A percentile compares a stretch with the other conserved stretches of the same genome.
Conservation (phyloP, 2,113 vertebrate species). For the Edolisoma coerulescens region DNA sequence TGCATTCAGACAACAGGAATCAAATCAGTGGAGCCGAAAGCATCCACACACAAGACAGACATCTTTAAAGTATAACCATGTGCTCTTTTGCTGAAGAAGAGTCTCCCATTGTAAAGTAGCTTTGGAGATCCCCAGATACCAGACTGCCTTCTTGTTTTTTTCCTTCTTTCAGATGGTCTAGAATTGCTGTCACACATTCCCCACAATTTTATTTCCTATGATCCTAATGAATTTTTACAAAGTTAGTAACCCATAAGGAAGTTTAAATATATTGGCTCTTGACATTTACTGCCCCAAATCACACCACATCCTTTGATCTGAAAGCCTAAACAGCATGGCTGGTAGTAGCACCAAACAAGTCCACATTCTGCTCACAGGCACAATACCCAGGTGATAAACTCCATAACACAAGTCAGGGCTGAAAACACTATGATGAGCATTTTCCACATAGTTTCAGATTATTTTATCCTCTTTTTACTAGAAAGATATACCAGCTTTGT, state of each 20-base stretch:
- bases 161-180: not conserved
- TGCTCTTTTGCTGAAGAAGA: not conserved
- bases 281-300: not conserved
- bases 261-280: not conserved
- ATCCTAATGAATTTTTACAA: not conserved
- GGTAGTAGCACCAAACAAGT: not conserved
- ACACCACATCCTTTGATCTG: not conserved
- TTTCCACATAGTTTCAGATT: not conserved
- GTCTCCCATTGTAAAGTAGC: not conserved
- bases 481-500: not conserved
- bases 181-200: not conserved
- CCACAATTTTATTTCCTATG: not conserved
- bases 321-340: not conserved
- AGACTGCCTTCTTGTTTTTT: not conserved
- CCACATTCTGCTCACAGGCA: not conserved
- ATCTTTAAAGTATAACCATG: not conserved
- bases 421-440: not conserved
- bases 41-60: not conserved
- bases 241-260: not conserved
- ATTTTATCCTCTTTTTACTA: not conserved
- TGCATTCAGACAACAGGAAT: not conserved
- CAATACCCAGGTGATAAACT: not conserved
- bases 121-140: not conserved
- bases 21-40: not conserved
- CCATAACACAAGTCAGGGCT: not conserved